Evolutionary conservation across 2,888 invertebrate genomes (phyloP), one percentile per base, ranked within the genome.

Genomic region (Eupithecia vulgata): DNA sequence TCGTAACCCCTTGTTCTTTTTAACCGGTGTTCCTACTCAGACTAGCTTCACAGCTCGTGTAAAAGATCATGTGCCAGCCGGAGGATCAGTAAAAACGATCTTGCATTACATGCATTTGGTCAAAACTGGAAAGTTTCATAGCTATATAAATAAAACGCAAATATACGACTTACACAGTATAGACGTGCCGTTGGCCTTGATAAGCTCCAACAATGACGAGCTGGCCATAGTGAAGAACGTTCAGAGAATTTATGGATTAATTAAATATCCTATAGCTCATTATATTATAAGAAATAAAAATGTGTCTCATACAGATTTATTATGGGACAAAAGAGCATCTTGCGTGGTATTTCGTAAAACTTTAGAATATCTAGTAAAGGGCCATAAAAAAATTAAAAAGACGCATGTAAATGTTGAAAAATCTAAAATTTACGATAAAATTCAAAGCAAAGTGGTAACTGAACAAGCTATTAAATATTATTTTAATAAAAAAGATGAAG

Each of bases 201-300:
- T 92, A n/a, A 88, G 89, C 77, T 92, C 92, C 0, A 86, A 80
- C 62, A 87, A 88, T 0, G 92, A 92, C 74, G 85, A 83, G 84
- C 71, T 92, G 48, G 86, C 91, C 0, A 83, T 88, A 2, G 79
- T 86, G 35, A 79, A 87, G 1, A 88, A 91, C 76, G 83, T 89
- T 30, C 75, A 87, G 12, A 85, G 84, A 77, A 78, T 92, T 4
- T 90, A 87, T 77, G 85, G 86, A 52, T 85, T 82, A 30, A 81
- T 92, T n/a, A 65, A 74, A 17, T 89, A 87, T 74, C 89, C 91
- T 0, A 82, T 91, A 21, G 89, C 90, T 59, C 88, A 91, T 76
- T 82, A 85, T 64, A 83, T 90, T 5, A 86, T 91, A 67, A 83
- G 84, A 21, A 82, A 79, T 13, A 84, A 79, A 61, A 87, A 88